Evolutionary conservation across 2,888 invertebrate species (phyloP), one percentile per base, ranked within the genome.

Genomic region (Limulus polyphemus): DNA sequence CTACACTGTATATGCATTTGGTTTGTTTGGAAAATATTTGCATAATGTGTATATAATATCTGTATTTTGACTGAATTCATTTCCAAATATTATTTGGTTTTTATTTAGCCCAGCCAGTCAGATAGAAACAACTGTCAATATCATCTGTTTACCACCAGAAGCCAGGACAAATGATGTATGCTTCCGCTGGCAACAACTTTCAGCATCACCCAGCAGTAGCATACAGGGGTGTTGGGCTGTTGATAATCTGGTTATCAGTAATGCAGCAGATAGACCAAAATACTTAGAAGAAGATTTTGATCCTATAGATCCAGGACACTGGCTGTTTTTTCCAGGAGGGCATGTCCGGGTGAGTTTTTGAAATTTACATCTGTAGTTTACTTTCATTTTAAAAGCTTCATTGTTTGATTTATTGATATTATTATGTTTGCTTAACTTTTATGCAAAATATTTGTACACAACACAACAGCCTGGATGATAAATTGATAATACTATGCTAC

Each of bases 311-410:
- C 74, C 75, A 5, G 69, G 74, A 57, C 73, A 77, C 62, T 77
- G 76, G 75, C 69, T 77, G 11, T 76, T 76, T 65, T 77, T 77
- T 61, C 77, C 77, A 13, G 77, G 77, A 14, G 77, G 74, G 10
- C 70, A 71, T 55, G 72, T 78, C 46, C 72, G 74, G 72, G 77
- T 77, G 69, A 61, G 56, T 59, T n/a, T 55, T 46, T 17, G 16
- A 14, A 49, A 32, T 32, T 32, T 32, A 32, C 7, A 32, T 3
- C 32, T 32, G 32, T 32, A 32, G 32, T 32, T 3, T 32, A 7
- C 7, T 3, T 32, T 32, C 32, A 32, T 32, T 32, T 32, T 3
- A 32, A 32, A 32, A 32, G 7, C 3, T 0, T 32, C 32, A 32
- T 32, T 32, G 32, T 32, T 32, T 32, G 7, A 32, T 32, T 32